Evolutionary conservation across 2,888 invertebrate species (phyloP), one percentile per base, ranked within the genome.

Genomic region (Lysandra bellargus): DNA sequence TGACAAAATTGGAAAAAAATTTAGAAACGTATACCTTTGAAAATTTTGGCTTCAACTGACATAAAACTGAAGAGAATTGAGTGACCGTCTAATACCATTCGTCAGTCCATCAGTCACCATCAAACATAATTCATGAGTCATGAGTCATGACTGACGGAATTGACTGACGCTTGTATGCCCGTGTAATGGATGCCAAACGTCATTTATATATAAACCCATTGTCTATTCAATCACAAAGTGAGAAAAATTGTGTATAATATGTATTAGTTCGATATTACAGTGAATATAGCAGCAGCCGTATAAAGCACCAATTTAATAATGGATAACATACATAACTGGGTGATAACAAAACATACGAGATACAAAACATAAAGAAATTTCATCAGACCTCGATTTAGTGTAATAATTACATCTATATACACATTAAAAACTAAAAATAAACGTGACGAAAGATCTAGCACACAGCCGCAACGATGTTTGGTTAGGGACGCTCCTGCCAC

Each of bases 401-500:
- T 53, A 75, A 75, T 76, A 76, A 76, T 76, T 76, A 76, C 76
- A 76, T 57, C 17, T 76, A 76, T 76, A 76, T 76, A 76, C 76
- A 76, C 14, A 33, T 17, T 33, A 33, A 30, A 49, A 6, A 76
- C 37, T 69, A 76, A 76, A 53, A 76, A 75, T 49, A 76, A 57
- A 74, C 53, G 73, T 57, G 73, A 30, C 79, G 53, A 76, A 76
- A 33, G 49, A 53, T 30, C 30, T 75, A 30, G 30, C 69, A 33
- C 76, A 49, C 76, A 5, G 40, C 44, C 74, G 44, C 44, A 49
- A 49, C 7, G 23, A 3, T 17, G 44, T 44, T 44, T 44, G 44
- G 40, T 44, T 44, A 40, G 74, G 40, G 74, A 49, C 75, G 30
- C 75, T 75, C 23, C 23, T 23, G 75, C 49, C 75, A 75, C 75